Conservation (phyloP, 2,797 vertebrate genomes). For the Benthosema pterotum region DNA sequence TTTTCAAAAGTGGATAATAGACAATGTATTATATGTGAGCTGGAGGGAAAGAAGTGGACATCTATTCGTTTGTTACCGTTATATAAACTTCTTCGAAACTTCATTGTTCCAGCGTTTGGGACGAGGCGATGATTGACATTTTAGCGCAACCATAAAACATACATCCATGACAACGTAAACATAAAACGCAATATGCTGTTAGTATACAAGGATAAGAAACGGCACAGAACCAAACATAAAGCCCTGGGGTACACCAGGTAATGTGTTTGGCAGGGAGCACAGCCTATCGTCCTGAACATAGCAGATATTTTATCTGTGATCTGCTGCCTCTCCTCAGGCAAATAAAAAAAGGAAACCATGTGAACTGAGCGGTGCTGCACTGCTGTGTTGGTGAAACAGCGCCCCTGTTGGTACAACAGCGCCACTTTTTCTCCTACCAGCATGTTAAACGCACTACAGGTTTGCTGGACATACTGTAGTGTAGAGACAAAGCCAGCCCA, state of each 20-base stretch:
- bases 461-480: too few species aligned
- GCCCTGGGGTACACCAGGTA: neutral
- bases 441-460: too few species aligned
- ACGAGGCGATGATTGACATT: slow-evolving; percentile 24
- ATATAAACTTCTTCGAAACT: slow-evolving; percentile 28
- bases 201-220: slow-evolving; percentile 7
- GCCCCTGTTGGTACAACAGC: too few species aligned
- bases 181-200: neutral
- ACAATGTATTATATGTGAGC: slow-evolving; percentile 18
- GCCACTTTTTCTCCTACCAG: too few species aligned
- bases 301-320: neutral
- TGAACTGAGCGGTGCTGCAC: too few species aligned
- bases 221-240: slow-evolving; percentile 5
- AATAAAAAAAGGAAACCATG: too few species aligned
- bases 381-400: too few species aligned
- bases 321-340: slow-evolving; percentile 10
- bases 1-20: slow-evolving; percentile 25
- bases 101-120: slow-evolving; percentile 31
- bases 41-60: slow-evolving; percentile 22
- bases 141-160: neutral
- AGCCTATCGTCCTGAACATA: neutral
- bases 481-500: too few species aligned
- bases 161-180: neutral
- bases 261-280: neutral
- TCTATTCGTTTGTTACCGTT: slow-evolving; percentile 11